Evolutionary conservation across 2,888 invertebrate species (phyloP), one percentile per base, ranked within the genome.

Genomic region (Geotrupes spiniger): DNA sequence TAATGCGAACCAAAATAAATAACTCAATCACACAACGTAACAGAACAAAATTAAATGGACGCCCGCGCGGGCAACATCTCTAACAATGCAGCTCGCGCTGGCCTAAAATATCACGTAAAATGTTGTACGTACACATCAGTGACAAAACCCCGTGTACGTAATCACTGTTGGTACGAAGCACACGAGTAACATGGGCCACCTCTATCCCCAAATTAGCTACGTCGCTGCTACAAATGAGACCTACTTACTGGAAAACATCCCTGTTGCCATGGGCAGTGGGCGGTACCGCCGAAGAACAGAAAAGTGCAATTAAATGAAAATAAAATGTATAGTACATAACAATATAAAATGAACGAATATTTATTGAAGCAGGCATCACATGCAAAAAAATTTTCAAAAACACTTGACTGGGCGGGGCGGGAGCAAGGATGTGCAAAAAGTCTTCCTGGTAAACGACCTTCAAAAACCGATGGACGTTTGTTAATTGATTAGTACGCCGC

Each of bases 171-270:
- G 12, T 33, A 33, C 4, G 21, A 21, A 3, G 21, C 6, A 21
- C 21, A 21, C 6, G 4, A 21, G 21, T 21, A 33, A 10, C 33
- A 33, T 4, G 11, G 33, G 33, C 33, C 6, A 4, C 33, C 33
- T 33, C 14, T 33, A 33, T 9, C 12, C 33, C 33, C 33, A 33
- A 33, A 43, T 45, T 49, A 40, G 43, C 53, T 53, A 53, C 52
- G 49, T 48, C 43, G 41, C 53, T 17, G 49, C 52, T 57, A 50
- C 51, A 43, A 46, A 46, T 66, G 63, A 70, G 69, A 75, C 76
- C 78, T 82, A 83, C 83, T 83, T 83, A 83, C 83, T 80, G 81
- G 78, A 79, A 80, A 82, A 80, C 83, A 85, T 83, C 84, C 85
- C 85, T 84, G 77, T 69, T 76, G 76, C 74, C 78, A 79, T 77